A percentile compares a stretch with the other conserved stretches of the same genome.
Conservation (phyloP, 2,113 vertebrate genomes). For the Gracilinanus agilis region DNA sequence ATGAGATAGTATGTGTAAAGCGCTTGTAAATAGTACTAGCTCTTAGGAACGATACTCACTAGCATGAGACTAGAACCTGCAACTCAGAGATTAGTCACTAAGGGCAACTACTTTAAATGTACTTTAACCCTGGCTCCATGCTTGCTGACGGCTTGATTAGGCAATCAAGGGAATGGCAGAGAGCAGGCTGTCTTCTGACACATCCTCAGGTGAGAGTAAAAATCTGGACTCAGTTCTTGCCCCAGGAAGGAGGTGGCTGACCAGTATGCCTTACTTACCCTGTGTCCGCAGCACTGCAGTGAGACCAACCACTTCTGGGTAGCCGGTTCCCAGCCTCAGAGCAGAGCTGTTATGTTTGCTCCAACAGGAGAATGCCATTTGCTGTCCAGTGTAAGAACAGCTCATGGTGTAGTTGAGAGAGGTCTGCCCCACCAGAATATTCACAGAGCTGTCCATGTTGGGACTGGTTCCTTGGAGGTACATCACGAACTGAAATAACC, state of each 20-base stretch:
- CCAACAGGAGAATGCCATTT: slow-evolving; percentile 77
- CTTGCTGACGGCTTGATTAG: background rate
- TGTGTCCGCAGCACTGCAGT: slow-evolving; percentile 56
- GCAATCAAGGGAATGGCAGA: background rate
- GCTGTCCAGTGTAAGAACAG: slow-evolving; percentile 71
- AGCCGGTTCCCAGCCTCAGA: slow-evolving; percentile 59
- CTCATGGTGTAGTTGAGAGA: slow-evolving; percentile 82
- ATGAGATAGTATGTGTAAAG: background rate
- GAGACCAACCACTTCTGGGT: slow-evolving; percentile 70
- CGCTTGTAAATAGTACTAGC: background rate
- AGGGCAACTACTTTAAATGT: background rate
- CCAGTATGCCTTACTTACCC: slow-evolving; percentile 50
- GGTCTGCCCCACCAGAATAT: slow-evolving; percentile 77
- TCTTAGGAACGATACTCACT: background rate
- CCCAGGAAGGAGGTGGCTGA: background rate
- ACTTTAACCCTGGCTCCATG: background rate
- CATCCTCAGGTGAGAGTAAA: background rate
- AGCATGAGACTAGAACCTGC: background rate
- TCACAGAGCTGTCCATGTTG: slow-evolving; percentile 78
- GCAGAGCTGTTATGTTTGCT: slow-evolving; percentile 66
- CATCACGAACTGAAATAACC: slow-evolving; percentile 69
- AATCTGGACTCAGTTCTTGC: background rate
- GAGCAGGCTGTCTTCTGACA: background rate
- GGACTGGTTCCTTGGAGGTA: slow-evolving; percentile 65
- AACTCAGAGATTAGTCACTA: background rate